phyloP scores from a whole-genome alignment of 2,888 invertebrate genomes.

The Hirtodrosophila confusa region DNA sequence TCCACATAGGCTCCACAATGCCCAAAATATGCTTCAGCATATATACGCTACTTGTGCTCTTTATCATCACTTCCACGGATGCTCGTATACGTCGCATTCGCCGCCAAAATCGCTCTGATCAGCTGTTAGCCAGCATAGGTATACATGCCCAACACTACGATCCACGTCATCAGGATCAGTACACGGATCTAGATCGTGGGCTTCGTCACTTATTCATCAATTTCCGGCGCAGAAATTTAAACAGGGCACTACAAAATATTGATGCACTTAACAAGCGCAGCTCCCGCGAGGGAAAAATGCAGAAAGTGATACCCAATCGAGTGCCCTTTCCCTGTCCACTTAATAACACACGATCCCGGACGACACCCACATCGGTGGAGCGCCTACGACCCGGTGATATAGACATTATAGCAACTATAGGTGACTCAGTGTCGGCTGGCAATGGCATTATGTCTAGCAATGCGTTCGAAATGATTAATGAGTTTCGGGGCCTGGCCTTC shows the following conservation, averaged over 20 bases:
- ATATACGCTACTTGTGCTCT: constrained; percentile 11
- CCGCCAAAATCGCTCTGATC: constrained; percentile 58
- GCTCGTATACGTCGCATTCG: constrained; percentile 27
- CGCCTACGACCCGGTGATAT: constrained; percentile 86
- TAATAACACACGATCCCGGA: constrained; percentile 75
- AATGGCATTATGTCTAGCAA: constrained; percentile 85
- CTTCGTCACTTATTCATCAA: constrained; percentile 59
- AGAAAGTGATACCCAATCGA: constrained; percentile 58
- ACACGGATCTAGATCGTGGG: constrained; percentile 67
- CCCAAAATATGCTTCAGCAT: constrained; percentile 4
- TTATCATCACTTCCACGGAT: background rate
- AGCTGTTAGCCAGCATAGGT: constrained; percentile 61
- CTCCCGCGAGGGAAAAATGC: constrained; percentile 74
- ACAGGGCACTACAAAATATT: constrained; percentile 42
- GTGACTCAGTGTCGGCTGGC: constrained; percentile 87
- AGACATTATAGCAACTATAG: constrained; percentile 86
- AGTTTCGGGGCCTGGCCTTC: constrained; percentile 85
- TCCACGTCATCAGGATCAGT: constrained; percentile 31
- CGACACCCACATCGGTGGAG: constrained; percentile 85
- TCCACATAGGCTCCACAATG: constrained; percentile 8
- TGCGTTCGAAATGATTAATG: constrained; percentile 84
- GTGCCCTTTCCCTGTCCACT: constrained; percentile 83
- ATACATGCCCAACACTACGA: constrained; percentile 46
- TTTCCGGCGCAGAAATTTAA: constrained; percentile 45
- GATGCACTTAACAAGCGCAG: constrained; percentile 45